Evolutionary conservation across 2,797 vertebrate species (phyloP), one percentile per base, ranked within the genome.

Genomic region (Rallus crepitans): DNA sequence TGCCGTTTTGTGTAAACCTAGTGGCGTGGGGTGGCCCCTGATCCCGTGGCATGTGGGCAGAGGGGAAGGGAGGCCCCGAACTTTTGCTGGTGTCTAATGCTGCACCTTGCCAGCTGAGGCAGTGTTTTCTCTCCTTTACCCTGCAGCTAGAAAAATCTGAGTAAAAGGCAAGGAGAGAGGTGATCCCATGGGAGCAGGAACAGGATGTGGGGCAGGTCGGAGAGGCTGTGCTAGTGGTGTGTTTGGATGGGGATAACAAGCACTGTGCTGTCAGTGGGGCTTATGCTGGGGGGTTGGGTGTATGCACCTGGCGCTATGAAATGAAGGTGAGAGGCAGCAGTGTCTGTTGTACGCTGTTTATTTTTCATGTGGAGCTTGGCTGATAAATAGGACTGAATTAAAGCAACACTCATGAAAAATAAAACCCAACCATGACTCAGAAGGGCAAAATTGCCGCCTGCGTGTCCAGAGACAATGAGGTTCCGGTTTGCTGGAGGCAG

Each of bases 361-460:
- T 91, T 97, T 94, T 86, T 61, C 88, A 42, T 27, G 15, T 63
- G 78, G 87, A 89, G 61, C 88, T 93, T 75, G 89, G 84, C 79
- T 82, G 77, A 81, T 91, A 92, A 89, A 87, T 19, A 92, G 83
- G 86, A 92, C 82, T 66, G 77, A 87, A 72, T 35, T 61, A 81
- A 93, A 93, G 89, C 89, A 96, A 83, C n/a, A 8, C 59, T 94
- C 73, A 42, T 72, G 93, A 97, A 97, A 96, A 94, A 87, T 50
- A 79, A 94, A 93, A 85, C 81, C 71, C 87, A 93, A 81, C 88
- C 76, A 68, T 96, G 93, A 82, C 87, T 80, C 53, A 56, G 63
- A 96, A 95, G 83, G 95, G 97, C 94, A 97, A 84, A 95, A 95
- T 70, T 64, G 88, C 76, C 52, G 77, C 96, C 92, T 65, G 28